Evolutionary conservation across 2,113 vertebrate species (phyloP).

Genomic region (Menura novaehollandiae): DNA sequence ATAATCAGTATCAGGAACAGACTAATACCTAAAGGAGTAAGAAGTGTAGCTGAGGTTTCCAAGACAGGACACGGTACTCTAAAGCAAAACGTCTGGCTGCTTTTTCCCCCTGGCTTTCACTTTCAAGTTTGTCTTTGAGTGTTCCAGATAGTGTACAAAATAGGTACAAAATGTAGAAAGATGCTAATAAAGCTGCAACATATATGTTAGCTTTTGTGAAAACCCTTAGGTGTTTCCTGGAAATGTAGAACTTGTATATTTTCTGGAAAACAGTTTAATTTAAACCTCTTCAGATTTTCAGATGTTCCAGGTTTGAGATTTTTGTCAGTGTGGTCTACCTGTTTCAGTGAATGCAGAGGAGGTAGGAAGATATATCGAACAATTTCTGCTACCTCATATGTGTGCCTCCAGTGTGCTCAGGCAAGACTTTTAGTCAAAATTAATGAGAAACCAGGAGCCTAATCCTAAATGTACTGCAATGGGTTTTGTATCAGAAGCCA

Average conservation of each 20-base stretch:
- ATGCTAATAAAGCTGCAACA: neutral
- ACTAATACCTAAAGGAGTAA: neutral
- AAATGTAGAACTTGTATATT: neutral
- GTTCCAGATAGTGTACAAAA: neutral
- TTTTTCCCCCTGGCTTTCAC: neutral
- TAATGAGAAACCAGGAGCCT: neutral
- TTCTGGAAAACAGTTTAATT: neutral
- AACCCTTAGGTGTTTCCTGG: neutral
- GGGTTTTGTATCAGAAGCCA: neutral
- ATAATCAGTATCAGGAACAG: neutral
- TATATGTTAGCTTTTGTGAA: neutral
- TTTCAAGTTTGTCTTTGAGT: neutral
- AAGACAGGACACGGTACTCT: neutral
- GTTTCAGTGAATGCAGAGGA: neutral
- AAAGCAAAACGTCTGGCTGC: neutral
- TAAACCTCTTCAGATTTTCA: neutral
- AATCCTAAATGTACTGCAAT: neutral
- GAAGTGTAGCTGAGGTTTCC: neutral
- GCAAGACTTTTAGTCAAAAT: neutral
- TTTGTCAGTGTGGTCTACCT: neutral
- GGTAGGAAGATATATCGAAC: neutral
- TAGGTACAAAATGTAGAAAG: neutral
- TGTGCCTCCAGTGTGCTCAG: neutral
- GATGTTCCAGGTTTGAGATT: neutral
- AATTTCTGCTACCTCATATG: neutral